These are phyloP conservation scores for Sus scrofa DNA, from an alignment of 2,113 vertebrate species.

Conservation along the genomic window DNA sequence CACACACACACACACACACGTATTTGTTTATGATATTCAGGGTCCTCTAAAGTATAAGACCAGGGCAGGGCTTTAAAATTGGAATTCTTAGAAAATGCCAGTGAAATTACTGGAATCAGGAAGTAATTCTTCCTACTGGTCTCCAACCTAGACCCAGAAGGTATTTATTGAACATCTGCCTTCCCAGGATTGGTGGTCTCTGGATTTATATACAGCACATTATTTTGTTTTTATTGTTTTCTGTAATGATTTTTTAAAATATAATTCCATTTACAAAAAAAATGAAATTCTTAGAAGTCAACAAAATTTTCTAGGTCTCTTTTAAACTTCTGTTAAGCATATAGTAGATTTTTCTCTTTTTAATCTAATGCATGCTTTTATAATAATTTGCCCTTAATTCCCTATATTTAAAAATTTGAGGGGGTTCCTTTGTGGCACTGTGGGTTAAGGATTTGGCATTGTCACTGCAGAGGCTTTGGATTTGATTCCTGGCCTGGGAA, in stretches of 20 bases:
- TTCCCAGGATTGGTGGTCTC: background rate
- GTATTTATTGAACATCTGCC: background rate
- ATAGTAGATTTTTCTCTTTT: background rate
- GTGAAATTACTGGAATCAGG: background rate
- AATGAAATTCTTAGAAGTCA: background rate
- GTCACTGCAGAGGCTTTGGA: no score
- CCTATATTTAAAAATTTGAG: background rate
- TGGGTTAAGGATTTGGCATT: no score
- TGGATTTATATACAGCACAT: background rate
- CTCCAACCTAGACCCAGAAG: background rate
- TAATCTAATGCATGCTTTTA: background rate
- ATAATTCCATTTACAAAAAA: background rate
- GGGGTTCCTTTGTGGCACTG: no score
- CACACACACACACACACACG: fast-evolving
- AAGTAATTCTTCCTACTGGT: background rate
- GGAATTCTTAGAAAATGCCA: background rate
- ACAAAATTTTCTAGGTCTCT: background rate
- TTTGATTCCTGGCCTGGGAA: no score
- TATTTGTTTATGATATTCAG: background rate
- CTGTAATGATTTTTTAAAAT: slow-evolving; percentile 17
- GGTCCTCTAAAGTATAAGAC: background rate
- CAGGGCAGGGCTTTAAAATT: background rate
- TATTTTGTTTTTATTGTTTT: background rate
- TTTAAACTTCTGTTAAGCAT: background rate
- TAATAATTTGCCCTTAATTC: background rate